Conservation (phyloP, 1,140 invertebrate genomes). For the Panulirus ornatus region DNA sequence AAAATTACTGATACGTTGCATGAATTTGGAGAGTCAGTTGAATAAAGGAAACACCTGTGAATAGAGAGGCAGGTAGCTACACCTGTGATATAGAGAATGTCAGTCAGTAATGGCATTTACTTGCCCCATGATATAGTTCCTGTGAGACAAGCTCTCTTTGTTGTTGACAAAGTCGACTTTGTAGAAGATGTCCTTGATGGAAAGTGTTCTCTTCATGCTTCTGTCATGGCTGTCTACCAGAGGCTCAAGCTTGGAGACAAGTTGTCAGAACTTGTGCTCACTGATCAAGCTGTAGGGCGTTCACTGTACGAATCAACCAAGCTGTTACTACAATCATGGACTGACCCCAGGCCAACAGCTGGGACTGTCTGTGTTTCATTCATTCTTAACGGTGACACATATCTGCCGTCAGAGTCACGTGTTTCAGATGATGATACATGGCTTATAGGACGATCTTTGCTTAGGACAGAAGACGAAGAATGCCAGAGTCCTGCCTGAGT, state of each 20-base stretch:
- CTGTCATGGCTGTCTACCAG: conserved; percentile 10
- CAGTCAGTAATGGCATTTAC: not conserved
- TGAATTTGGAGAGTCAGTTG: not conserved
- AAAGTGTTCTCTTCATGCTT: not conserved
- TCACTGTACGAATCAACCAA: not conserved
- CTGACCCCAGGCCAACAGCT: too few relatives aligned
- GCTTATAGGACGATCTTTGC: too few relatives aligned
- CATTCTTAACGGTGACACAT: too few relatives aligned
- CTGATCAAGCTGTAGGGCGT: not conserved
- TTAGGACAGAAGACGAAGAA: too few relatives aligned
- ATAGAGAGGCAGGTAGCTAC: not conserved
- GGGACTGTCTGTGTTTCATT: too few relatives aligned
- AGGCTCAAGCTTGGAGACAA: not conserved
- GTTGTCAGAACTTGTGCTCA: not conserved
- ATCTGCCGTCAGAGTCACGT: too few relatives aligned
- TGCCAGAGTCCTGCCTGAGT: too few relatives aligned
- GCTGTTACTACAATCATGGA: too few relatives aligned
- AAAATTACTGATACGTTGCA: not conserved
- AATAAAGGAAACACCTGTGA: not conserved
- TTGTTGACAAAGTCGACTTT: not conserved
- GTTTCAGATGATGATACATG: too few relatives aligned
- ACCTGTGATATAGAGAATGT: not conserved
- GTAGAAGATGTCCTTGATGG: not conserved
- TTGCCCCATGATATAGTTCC: not conserved
- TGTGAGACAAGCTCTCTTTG: not conserved